Evolutionary conservation across 1,140 invertebrate species (phyloP).

Genomic region (Listronotus oregonensis): DNA sequence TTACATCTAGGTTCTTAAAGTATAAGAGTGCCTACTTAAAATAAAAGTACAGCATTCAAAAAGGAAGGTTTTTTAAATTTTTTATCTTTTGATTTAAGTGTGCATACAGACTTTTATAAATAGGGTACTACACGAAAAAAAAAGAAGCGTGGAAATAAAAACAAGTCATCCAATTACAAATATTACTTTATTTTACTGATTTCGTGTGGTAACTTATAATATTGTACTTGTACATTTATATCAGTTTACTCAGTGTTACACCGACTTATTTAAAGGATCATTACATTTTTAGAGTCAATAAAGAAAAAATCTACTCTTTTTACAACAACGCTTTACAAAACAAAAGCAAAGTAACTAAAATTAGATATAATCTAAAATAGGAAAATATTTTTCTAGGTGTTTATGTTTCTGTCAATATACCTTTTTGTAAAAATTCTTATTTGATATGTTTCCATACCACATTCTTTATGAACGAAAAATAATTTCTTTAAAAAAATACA

Average conservation of each 20-base stretch:
- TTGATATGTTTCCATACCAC: conserved; percentile 13
- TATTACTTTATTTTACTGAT: conserved; percentile 33
- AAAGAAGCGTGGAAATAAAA: too few relatives aligned
- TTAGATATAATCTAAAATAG: conserved; percentile 11
- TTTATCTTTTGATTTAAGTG: too few relatives aligned
- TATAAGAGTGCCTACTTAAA: too few relatives aligned
- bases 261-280: conserved; percentile 5
- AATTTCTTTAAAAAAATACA: too few relatives aligned
- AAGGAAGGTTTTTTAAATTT: too few relatives aligned
- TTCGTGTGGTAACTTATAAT: conserved; percentile 46
- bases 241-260: conserved; percentile 42
- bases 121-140: too few relatives aligned
- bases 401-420: background rate
- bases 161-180: conserved; percentile 27
- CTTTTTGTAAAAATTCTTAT: background rate
- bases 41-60: too few relatives aligned
- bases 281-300: background rate
- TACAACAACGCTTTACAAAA: background rate
- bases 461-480: background rate
- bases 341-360: background rate
- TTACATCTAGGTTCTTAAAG: too few relatives aligned
- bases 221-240: conserved; percentile 49
- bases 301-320: too few relatives aligned
- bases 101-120: too few relatives aligned
- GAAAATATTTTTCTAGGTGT: conserved; percentile 9